These are phyloP conservation scores for Leiothrix lutea DNA, from an alignment of 2,113 vertebrate species.

Conservation along the genomic window DNA sequence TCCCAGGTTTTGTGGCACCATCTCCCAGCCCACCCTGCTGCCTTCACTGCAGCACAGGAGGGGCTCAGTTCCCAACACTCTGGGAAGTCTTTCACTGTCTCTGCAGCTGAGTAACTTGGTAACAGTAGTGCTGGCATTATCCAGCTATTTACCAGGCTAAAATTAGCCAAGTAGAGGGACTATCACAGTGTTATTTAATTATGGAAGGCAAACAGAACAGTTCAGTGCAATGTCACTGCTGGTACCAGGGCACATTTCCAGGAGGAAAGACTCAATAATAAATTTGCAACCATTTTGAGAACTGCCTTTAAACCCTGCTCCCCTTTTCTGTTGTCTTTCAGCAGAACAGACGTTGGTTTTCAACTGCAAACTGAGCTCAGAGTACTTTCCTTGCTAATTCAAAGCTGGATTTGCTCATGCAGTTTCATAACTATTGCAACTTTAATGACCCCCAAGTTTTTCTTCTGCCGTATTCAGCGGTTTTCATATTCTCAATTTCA, in stretches of 20 bases:
- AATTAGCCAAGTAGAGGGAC: not conserved
- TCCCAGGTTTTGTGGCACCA: accelerated
- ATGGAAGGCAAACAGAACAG: not conserved
- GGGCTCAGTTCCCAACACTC: accelerated
- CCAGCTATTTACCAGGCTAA: not conserved
- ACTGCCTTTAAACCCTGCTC: not conserved
- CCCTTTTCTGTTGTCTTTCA: not conserved
- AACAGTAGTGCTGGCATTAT: not conserved
- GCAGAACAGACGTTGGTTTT: constrained; percentile 8
- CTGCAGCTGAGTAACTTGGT: not conserved
- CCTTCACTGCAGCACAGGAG: not conserved
- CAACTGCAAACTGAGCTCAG: not conserved
- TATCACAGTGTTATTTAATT: not conserved
- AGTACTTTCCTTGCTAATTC: not conserved
- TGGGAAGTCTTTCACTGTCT: not conserved
- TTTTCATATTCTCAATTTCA: not conserved
- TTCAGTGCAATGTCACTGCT: not conserved
- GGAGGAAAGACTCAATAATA: not conserved
- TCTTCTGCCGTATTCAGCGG: not conserved
- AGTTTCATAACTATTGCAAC: not conserved
- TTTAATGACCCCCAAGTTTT: not conserved
- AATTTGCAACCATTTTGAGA: not conserved
- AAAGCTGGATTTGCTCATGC: not conserved
- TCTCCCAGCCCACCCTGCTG: not conserved
- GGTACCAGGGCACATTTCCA: not conserved